Percentiles rank a stretch among this genome's conserved stretches.
Evolutionary conservation across 2,797 vertebrate species (phyloP).

Genomic region (Pogonophryne albipinna): DNA sequence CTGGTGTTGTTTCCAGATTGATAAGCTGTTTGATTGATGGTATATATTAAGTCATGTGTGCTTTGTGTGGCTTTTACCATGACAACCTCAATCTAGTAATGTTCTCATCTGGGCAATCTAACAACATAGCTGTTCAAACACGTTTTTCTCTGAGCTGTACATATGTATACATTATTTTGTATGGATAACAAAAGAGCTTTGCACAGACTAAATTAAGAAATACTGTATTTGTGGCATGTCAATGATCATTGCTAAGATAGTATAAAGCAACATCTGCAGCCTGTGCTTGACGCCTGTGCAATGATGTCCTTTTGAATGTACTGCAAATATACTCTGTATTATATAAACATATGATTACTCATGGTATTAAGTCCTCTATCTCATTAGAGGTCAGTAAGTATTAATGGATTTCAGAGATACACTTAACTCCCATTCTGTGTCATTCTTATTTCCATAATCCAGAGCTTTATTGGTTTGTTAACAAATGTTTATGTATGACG

Average conservation of each 20-base stretch:
- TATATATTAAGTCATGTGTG: constrained; percentile 46
- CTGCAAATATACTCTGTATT: constrained; percentile 48
- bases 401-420: constrained; percentile 18
- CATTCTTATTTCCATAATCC: neutral
- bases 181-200: constrained; percentile 37
- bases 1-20: constrained; percentile 68
- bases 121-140: constrained; percentile 41
- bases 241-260: constrained; percentile 46
- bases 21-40: constrained; percentile 57
- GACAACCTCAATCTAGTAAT: constrained; percentile 49
- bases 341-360: constrained; percentile 32
- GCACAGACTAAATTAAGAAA: constrained; percentile 49
- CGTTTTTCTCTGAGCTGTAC: constrained; percentile 48
- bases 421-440: constrained; percentile 2
- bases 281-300: constrained; percentile 44
- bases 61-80: constrained; percentile 57
- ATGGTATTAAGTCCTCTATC: constrained; percentile 19
- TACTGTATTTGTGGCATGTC: constrained; percentile 65
- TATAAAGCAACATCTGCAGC: constrained; percentile 47
- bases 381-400: constrained; percentile 16
- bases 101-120: constrained; percentile 30
- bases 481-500: constrained; percentile 16
- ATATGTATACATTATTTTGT: constrained; percentile 53
- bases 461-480: constrained; percentile 4
- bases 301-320: constrained; percentile 71